phyloP scores from a whole-genome alignment of 2,113 vertebrate species.

The Corythaixoides concolor region DNA sequence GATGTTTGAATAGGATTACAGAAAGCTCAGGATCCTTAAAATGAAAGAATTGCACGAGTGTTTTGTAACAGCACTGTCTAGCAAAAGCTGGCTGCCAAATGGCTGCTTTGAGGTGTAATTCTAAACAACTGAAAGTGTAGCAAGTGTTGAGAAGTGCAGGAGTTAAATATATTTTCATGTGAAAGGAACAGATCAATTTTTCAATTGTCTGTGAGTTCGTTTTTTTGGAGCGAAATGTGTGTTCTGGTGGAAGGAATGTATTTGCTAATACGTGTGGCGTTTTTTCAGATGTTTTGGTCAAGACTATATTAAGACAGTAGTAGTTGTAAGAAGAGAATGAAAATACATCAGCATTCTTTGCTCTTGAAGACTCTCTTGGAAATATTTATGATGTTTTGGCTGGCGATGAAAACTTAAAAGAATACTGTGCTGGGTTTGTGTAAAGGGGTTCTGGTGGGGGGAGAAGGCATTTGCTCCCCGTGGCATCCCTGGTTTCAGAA shows the following conservation, averaged over 20 bases:
- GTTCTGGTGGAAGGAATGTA: not conserved
- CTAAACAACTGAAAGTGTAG: not conserved
- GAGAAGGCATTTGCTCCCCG: no score
- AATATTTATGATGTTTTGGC: not conserved
- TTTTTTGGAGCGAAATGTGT: not conserved
- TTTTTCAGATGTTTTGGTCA: not conserved
- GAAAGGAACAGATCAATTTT: not conserved
- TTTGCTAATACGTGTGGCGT: not conserved
- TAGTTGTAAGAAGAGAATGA: not conserved
- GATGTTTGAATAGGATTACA: not conserved
- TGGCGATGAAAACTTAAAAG: not conserved
- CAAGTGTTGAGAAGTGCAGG: not conserved
- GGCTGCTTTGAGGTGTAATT: not conserved
- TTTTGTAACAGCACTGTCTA: not conserved
- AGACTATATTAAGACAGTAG: not conserved
- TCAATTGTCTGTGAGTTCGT: not conserved
- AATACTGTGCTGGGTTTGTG: no score
- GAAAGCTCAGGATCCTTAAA: not conserved
- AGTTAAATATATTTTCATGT: constrained; percentile 7
- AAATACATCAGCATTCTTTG: not conserved
- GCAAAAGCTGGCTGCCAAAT: not conserved
- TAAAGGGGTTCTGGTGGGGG: no score
- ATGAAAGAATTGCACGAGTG: not conserved
- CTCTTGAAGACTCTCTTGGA: not conserved
- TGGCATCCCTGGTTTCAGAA: no score